Percentiles rank a stretch among this genome's conserved stretches.
These are phyloP conservation scores for Phalloptychus januarius DNA, from an alignment of 2,797 vertebrate genomes.

Conservation along the genomic window DNA sequence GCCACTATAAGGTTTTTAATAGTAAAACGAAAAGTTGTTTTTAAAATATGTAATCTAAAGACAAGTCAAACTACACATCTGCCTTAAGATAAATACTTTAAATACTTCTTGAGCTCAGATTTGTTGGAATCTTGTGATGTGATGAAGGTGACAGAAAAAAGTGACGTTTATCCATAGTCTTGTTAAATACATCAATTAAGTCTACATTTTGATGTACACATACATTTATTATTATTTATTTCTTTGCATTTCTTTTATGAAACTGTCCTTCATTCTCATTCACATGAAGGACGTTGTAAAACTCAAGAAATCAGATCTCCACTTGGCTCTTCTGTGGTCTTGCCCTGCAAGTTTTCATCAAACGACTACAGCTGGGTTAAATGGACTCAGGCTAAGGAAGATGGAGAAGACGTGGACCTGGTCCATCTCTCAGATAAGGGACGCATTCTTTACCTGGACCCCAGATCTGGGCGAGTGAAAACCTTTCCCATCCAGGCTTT, in stretches of 20 bases:
- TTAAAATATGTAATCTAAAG: neutral
- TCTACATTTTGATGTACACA: neutral
- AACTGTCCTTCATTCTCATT: neutral
- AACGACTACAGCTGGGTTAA: fast-evolving
- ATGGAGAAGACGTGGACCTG: fast-evolving
- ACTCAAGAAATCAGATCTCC: fast-evolving
- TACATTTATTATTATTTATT: neutral
- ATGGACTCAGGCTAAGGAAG: constrained; percentile 36
- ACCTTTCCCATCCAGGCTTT: constrained; percentile 50
- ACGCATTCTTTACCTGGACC: constrained; percentile 25
- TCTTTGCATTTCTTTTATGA: neutral
- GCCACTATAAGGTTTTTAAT: neutral
- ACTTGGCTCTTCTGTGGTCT: constrained; percentile 51
- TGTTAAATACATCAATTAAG: too few species aligned
- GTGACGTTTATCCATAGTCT: too few species aligned
- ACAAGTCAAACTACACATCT: neutral
- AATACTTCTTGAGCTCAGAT: too few species aligned
- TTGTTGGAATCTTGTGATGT: too few species aligned
- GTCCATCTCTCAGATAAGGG: constrained; percentile 10
- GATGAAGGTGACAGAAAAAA: too few species aligned
- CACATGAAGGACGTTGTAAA: constrained; percentile 19
- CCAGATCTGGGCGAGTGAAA: constrained; percentile 55
- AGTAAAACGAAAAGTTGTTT: neutral
- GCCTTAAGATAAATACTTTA: neutral
- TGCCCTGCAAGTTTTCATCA: constrained; percentile 46